phyloP scores from a whole-genome alignment of 2,797 vertebrate genomes.

The Avahi laniger region DNA sequence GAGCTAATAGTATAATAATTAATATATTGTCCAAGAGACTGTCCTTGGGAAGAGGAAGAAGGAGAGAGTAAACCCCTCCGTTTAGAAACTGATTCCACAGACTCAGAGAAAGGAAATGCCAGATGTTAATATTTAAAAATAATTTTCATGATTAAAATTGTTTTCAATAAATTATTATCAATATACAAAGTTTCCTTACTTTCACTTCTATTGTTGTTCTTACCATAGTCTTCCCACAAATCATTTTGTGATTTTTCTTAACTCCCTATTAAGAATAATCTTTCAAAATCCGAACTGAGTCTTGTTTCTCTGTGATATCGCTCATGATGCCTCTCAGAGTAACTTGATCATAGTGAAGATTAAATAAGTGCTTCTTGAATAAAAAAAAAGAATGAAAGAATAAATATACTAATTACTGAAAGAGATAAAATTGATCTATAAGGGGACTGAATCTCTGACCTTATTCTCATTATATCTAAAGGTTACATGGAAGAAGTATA shows the following conservation, averaged over 20 bases:
- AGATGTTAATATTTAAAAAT: background rate
- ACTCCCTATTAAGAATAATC: background rate
- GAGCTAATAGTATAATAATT: background rate
- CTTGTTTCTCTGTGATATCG: background rate
- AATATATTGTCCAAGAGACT: background rate
- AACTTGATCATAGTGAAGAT: background rate
- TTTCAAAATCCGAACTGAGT: background rate
- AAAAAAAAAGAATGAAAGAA: background rate
- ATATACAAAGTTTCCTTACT: background rate
- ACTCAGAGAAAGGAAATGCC: background rate
- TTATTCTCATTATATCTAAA: background rate
- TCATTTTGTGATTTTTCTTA: background rate
- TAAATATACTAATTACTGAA: background rate
- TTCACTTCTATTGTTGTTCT: background rate
- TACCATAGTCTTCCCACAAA: background rate
- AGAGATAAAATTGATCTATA: background rate
- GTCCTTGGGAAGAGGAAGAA: background rate
- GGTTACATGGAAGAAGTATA: background rate
- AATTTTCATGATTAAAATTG: background rate
- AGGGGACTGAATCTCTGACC: background rate
- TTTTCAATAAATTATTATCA: background rate
- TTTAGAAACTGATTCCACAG: background rate
- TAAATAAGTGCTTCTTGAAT: background rate
- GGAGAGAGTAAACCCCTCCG: background rate
- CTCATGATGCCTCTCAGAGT: background rate